These are phyloP conservation scores for Tromatobia lineatoria DNA, from an alignment of 2,888 invertebrate species.

Conservation along the genomic window DNA sequence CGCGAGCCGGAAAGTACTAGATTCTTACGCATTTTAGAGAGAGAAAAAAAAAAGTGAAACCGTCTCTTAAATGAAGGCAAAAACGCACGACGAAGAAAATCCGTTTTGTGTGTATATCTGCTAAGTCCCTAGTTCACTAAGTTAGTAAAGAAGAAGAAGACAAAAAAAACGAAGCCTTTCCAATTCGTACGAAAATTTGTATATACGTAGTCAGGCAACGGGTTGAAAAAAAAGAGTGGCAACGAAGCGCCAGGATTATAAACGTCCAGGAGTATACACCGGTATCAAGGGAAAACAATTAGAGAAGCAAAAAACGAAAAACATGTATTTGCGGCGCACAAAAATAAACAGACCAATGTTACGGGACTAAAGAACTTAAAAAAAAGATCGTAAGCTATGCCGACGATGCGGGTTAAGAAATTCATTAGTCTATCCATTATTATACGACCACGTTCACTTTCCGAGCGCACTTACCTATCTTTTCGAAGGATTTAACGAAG, in stretches of 20 bases:
- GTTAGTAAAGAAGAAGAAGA: slow-evolving; percentile 1
- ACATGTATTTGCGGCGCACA: background rate
- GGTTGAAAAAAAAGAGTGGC: slow-evolving; percentile 6
- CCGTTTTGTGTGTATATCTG: slow-evolving; percentile 27
- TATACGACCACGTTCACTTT: slow-evolving; percentile 49
- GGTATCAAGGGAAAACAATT: background rate
- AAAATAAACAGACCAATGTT: slow-evolving; percentile 62
- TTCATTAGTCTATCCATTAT: slow-evolving; percentile 38
- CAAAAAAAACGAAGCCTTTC: slow-evolving; percentile 28
- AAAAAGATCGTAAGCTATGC: slow-evolving; percentile 37
- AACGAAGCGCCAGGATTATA: slow-evolving; percentile 25
- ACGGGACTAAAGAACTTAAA: slow-evolving; percentile 60
- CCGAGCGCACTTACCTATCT: slow-evolving; percentile 42
- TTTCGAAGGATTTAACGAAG: slow-evolving; percentile 44
- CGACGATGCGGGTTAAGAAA: slow-evolving; percentile 48
- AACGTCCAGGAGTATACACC: slow-evolving; percentile 6
- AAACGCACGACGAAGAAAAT: slow-evolving; percentile 20
- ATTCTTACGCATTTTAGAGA: slow-evolving; percentile 29
- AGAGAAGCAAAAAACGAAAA: slow-evolving; percentile 8
- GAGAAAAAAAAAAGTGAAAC: slow-evolving; percentile 11
- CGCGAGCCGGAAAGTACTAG: slow-evolving; percentile 54
- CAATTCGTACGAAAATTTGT: slow-evolving; percentile 30
- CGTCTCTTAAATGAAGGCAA: slow-evolving; percentile 6
- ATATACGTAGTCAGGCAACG: slow-evolving; percentile 16
- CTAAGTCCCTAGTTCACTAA: slow-evolving; percentile 18